phyloP scores from a whole-genome alignment of 2,797 vertebrate species.

The Oophaga sylvatica region DNA sequence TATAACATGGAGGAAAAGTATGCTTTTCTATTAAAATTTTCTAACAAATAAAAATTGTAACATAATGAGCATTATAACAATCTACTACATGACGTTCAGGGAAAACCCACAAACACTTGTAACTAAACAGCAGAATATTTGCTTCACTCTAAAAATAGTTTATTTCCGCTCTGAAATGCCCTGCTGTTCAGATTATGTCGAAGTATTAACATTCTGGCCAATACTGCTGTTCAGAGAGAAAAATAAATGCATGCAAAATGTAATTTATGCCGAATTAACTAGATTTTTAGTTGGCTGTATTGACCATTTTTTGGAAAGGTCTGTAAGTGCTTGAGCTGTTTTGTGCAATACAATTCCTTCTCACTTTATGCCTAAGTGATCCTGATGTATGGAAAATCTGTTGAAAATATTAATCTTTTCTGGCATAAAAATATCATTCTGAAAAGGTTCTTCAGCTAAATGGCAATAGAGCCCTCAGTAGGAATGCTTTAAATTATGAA shows the following conservation, averaged over 20 bases:
- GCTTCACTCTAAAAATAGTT: constrained; percentile 36
- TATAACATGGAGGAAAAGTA: too few species aligned
- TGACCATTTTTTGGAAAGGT: constrained; percentile 36
- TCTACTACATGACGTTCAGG: constrained; percentile 27
- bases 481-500: constrained; percentile 41
- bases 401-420: constrained; percentile 48
- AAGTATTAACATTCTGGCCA: constrained; percentile 32
- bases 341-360: constrained; percentile 30
- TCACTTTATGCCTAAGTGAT: constrained; percentile 39
- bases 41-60: constrained; percentile 6
- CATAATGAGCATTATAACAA: constrained; percentile 23
- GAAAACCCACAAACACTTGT: constrained; percentile 37
- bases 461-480: constrained; percentile 26
- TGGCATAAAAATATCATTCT: constrained; percentile 54
- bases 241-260: constrained; percentile 38
- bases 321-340: constrained; percentile 9
- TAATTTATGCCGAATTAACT: constrained; percentile 51
- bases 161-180: constrained; percentile 23
- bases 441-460: constrained; percentile 55
- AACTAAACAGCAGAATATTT: constrained; percentile 41
- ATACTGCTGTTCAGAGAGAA: constrained; percentile 34
- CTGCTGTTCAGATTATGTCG: constrained; percentile 48
- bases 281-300: constrained; percentile 24
- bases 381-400: constrained; percentile 48
- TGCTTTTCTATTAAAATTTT: background rate